A percentile compares a stretch with the other conserved stretches of the same genome.
These are phyloP conservation scores for Xiphophorus birchmanni DNA, from an alignment of 2,797 vertebrate genomes.

Conservation along the genomic window DNA sequence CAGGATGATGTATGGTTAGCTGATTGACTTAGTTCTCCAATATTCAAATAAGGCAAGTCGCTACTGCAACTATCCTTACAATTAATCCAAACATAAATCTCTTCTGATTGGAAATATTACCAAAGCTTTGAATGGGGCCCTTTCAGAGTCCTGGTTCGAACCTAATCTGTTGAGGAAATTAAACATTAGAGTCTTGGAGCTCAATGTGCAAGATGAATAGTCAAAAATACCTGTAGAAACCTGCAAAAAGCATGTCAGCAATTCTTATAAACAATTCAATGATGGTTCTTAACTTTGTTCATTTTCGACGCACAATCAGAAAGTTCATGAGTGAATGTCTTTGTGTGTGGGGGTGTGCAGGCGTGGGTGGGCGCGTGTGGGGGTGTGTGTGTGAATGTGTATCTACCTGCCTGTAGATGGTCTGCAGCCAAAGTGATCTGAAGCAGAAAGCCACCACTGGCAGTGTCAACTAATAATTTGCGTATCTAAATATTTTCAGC, in stretches of 20 bases:
- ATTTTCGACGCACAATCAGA: not conserved
- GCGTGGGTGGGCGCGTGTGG: too few relatives aligned
- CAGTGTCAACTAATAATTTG: not conserved
- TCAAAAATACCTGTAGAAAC: not conserved
- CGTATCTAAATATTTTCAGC: not conserved
- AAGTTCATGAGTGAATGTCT: not conserved
- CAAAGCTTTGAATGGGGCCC: not conserved
- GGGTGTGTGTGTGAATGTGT: too few relatives aligned
- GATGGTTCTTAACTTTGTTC: not conserved
- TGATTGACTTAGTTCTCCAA: not conserved
- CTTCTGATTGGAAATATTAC: not conserved
- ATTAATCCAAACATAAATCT: not conserved
- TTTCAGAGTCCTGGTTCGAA: not conserved
- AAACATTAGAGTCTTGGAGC: not conserved
- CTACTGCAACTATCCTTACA: not conserved
- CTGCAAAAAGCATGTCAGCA: not conserved
- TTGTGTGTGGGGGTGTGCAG: too few relatives aligned
- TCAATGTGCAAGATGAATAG: not conserved
- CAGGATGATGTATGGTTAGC: not conserved
- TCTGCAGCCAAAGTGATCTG: not conserved
- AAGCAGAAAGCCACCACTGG: conserved; percentile 1
- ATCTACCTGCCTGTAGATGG: not conserved
- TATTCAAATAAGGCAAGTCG: not conserved
- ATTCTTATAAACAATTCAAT: not conserved
- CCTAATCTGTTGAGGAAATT: not conserved